Percentiles rank a stretch among this genome's conserved stretches.
Conservation (phyloP, 2,113 vertebrate species). For the Notechis scutatus region DNA sequence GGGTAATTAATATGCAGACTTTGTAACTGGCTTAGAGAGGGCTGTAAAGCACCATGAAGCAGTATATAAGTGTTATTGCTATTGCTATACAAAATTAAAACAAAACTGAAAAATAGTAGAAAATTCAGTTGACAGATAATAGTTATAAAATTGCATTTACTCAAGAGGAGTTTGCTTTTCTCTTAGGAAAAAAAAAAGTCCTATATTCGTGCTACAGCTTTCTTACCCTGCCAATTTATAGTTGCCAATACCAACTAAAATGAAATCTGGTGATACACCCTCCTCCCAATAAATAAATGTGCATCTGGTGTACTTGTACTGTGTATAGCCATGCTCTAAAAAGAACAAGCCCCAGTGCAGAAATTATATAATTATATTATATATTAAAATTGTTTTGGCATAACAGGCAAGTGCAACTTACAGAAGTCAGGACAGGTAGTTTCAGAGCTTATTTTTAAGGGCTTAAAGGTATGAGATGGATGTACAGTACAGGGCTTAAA, state of each 20-base stretch:
- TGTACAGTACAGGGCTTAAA: neutral
- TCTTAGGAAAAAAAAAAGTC: neutral
- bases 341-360: neutral
- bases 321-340: neutral
- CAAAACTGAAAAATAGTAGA: neutral
- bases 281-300: neutral
- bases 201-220: neutral
- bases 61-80: neutral
- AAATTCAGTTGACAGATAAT: neutral
- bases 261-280: neutral
- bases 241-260: neutral
- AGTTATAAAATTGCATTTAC: neutral
- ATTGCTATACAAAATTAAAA: neutral
- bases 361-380: neutral
- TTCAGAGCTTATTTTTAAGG: neutral
- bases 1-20: too few relatives aligned
- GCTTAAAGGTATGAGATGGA: neutral
- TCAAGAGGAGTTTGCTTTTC: neutral
- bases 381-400: neutral
- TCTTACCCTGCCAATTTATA: neutral
- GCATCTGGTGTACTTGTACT: neutral
- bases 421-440: neutral
- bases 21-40: too few relatives aligned
- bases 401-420: neutral
- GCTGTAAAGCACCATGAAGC: too few relatives aligned